Base-by-base conservation (phyloP, 2,888 invertebrate genomes). In the Mongoloraphidia duomilia region DNA sequence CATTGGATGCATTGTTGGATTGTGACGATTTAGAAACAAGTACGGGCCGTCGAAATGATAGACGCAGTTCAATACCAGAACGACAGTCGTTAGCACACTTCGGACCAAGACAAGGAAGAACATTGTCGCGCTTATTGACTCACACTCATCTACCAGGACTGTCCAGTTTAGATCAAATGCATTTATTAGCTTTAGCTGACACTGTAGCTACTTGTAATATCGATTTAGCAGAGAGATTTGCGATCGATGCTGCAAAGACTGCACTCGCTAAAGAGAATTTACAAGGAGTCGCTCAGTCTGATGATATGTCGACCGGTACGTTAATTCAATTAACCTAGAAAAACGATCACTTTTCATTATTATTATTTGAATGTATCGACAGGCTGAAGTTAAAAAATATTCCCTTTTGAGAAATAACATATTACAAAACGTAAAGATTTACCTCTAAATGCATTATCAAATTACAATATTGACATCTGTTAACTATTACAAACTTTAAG, bases 111-210 rank as follows among this genome's bases (percentile, higher is more conserved):
- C 90, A 92, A 70, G 86, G 86, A 36, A 79, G 92, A 51, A 75
- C 90, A 10, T 68, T 96, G 9, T 93, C 93, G 0, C 80, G 91
- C 3, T 75, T 97, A 9, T 71, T 99, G 38, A 97, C 97, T 0
- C 96, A 97, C 66, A 91, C 90, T 0, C 93, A 93, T 67, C 69
- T 94, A 35, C 96, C 96, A 1, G 97, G 96, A 0, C 70, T 96
- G 38, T 93, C 92, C 4, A 94, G 94, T 56, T 76, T 97, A 47
- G 98, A 99, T 69, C 98, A 99, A 69, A 98, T 99, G 97, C 98
- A 99, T 68, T 74, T 99, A 52, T 69, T 99, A n/a, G 98, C 98
- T 1, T 68, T 99, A 52, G 97, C 97, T 10, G 98, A 99, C 62
- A 98, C 98, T 0, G 94, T 99, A 1, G 88, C 93, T 0, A 92